Evolutionary conservation across 2,113 vertebrate species (phyloP).

Genomic region (Gymnorhina tibicen): DNA sequence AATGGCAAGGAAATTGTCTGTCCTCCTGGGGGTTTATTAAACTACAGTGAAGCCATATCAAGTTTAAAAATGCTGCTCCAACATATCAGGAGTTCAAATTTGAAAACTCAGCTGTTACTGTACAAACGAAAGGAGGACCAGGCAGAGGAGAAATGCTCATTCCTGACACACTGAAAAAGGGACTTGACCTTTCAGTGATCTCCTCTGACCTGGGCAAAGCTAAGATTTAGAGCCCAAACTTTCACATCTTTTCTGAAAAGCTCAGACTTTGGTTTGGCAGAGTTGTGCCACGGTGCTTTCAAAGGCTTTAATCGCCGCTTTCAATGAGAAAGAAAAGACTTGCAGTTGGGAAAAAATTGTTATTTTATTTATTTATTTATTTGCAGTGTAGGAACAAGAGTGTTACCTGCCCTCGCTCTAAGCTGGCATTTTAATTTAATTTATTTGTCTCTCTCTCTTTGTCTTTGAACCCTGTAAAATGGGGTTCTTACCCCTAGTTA

Average conservation of each 20-base stretch:
- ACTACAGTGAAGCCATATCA: background rate
- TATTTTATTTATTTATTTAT: no score
- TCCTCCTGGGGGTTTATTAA: background rate
- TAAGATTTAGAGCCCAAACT: background rate
- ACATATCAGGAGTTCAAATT: background rate
- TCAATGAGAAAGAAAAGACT: background rate
- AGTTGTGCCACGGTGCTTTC: background rate
- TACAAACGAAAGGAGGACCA: background rate
- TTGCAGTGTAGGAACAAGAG: background rate
- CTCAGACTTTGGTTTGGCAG: background rate
- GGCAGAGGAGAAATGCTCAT: background rate
- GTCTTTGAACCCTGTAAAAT: background rate
- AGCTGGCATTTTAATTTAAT: background rate
- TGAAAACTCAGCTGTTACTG: background rate
- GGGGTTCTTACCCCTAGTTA: background rate
- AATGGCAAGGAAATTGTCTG: background rate
- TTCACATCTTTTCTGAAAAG: background rate
- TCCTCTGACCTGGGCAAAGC: background rate
- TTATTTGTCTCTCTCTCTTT: background rate
- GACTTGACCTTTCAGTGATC: background rate
- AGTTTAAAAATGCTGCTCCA: background rate
- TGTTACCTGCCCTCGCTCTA: accelerated
- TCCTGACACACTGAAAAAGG: background rate
- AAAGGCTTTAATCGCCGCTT: background rate
- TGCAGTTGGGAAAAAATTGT: background rate